Evolutionary conservation across 2,797 vertebrate genomes (phyloP), one percentile per base, ranked within the genome.

Genomic region (Anomalospiza imberbis): DNA sequence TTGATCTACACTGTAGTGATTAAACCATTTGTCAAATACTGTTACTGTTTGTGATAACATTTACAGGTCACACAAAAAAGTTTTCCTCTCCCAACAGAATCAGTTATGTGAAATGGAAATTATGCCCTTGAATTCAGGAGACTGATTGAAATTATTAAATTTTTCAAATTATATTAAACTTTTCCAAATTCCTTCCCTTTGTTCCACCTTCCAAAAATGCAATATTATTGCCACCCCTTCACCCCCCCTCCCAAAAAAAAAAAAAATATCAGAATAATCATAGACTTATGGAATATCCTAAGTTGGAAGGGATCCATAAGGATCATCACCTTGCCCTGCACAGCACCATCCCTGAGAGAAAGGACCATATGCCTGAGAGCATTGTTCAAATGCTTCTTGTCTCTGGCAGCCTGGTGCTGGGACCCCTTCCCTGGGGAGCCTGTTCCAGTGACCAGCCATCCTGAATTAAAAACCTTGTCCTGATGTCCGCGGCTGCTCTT

Each of bases 1-100:
- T 93, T 97, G 95, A 95, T 97, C 89, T 93, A 40, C 44, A 88
- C 42, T 77, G n/a, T 16, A 92, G 80, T 95, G 95, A 97, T 97
- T 96, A 97, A 94, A 90, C 81, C 84, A 97, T 97, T 98, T 97
- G 91, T 98, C 96, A 98, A 97, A 96, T 50, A 75, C 75, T 92
- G 50, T 94, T 96, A 91, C 73, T 84, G 16, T 84, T 97, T 96
- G 90, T 5, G 85, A 85, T 96, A 97, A 93, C 85, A 91, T 95
- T 97, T 96, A 94, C 89, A 96, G 96, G 92, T 95, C 96, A 96
- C 58, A 89, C 44, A 86, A 32, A 53, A 22, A 84, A 86, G 73
- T 96, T 96, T 97, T 95, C 44, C 77, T 92, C 80, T 93, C 72
- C 95, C 71, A 32, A 18, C 68, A 85, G 77, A 95, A 89, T 76